Evolutionary conservation across 2,113 vertebrate genomes (phyloP).

Genomic region (Aramus guarauna): DNA sequence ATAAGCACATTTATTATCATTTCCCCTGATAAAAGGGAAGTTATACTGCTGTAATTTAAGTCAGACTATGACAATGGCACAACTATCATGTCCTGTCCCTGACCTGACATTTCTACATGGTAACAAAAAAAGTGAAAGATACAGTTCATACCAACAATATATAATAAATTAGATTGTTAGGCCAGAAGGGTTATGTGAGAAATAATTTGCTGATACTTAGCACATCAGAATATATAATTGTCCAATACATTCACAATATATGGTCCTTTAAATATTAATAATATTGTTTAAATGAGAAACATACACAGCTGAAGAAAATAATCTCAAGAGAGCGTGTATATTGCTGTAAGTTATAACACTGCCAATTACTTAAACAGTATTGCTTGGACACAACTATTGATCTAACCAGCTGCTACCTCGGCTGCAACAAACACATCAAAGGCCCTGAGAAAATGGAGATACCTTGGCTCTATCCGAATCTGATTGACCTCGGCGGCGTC

Average conservation of each 20-base stretch:
- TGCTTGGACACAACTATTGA: neutral
- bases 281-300: neutral
- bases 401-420: neutral
- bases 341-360: neutral
- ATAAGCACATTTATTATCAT: conserved; percentile 52
- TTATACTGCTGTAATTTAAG: conserved; percentile 49
- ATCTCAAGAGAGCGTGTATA: neutral
- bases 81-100: conserved; percentile 7
- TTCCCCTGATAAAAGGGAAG: conserved; percentile 55
- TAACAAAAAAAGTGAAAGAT: conserved; percentile 3
- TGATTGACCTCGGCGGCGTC: neutral
- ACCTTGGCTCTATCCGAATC: neutral
- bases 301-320: neutral
- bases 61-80: conserved; percentile 18
- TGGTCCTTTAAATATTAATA: neutral
- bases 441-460: neutral
- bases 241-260: neutral
- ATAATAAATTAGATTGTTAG: neutral
- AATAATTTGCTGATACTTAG: neutral
- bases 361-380: neutral
- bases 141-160: neutral
- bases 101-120: conserved; percentile 40
- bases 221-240: neutral
- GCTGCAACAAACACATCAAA: neutral
- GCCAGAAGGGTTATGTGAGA: neutral